Evolutionary conservation across 2,797 vertebrate species (phyloP).

Genomic region (Etheostoma perlongum): DNA sequence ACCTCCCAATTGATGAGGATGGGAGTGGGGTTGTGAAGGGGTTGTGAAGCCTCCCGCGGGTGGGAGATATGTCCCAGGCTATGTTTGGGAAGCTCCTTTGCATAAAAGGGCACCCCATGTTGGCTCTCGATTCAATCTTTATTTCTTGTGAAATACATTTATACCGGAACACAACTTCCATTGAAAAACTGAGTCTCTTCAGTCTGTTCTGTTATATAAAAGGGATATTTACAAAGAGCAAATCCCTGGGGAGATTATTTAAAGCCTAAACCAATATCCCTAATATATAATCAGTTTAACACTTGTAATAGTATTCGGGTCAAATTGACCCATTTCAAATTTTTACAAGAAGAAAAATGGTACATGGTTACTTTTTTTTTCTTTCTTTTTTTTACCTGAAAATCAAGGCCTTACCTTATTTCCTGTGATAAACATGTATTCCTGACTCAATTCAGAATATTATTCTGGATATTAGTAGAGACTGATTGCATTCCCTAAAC

Average conservation of each 20-base stretch:
- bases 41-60: constrained; percentile 39
- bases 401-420: too few relatives aligned
- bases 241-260: background rate
- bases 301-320: too few relatives aligned
- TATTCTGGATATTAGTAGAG: too few relatives aligned
- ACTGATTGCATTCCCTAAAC: too few relatives aligned
- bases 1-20: constrained; percentile 40
- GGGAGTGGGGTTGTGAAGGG: constrained; percentile 42
- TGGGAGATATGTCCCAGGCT: constrained; percentile 31
- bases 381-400: too few relatives aligned
- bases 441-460: too few relatives aligned
- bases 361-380: too few relatives aligned
- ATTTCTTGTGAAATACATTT: constrained; percentile 17
- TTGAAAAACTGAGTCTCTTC: background rate
- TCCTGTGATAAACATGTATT: too few relatives aligned
- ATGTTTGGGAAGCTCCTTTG: constrained; percentile 33
- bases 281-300: background rate
- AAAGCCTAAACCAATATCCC: background rate
- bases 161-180: background rate
- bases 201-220: background rate
- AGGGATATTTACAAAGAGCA: background rate
- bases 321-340: too few relatives aligned
- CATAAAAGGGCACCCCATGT: constrained; percentile 26
- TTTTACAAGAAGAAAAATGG: too few relatives aligned
- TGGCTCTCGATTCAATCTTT: background rate